Evolutionary conservation across 2,888 invertebrate species (phyloP), one percentile per base, ranked within the genome.

Genomic region (Fissipunctia ypsillon): DNA sequence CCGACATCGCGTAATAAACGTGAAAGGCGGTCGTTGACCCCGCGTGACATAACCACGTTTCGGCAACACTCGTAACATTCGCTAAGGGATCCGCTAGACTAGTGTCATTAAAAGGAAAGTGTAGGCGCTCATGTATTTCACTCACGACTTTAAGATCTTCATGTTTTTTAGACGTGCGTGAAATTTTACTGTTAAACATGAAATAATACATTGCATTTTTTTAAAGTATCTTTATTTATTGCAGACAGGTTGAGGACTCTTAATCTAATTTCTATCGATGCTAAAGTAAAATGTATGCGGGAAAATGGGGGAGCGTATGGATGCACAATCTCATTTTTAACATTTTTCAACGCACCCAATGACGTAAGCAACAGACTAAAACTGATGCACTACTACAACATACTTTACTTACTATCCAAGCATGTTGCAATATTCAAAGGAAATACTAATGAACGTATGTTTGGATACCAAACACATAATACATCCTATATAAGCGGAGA

Each of bases 21-120:
- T 87, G 91, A 91, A 90, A 92, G 91, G 91, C 84, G 90, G 88
- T 87, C 93, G 86, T 87, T 89, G 91, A 91, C 92, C 93, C 85
- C 88, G 71, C 67, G 84, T 93, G 92, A 93, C 91, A 92, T 92
- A 93, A 93, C 89, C 84, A 84, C 79, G 88, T 89, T 90, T 91
- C 88, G 91, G 90, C 87, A 85, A 82, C 73, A 69, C 73, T 71
- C 73, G 83, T 81, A 83, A 86, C 84, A 82, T 82, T 82, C 68
- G 82, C 84, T 68, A 84, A 85, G 85, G 86, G 86, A 86, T 75
- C 78, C 73, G 74, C 75, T 70, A 78, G 85, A 78, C 80, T 43
- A 66, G 81, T 68, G 77, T 48, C 84, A 84, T 80, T 84, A 76
- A 81, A 84, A 80, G 41, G 84, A 82, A 82, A 82, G 84, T 82